Base-by-base conservation (phyloP, 2,113 vertebrate genomes). In the Coreoperca whiteheadi region DNA sequence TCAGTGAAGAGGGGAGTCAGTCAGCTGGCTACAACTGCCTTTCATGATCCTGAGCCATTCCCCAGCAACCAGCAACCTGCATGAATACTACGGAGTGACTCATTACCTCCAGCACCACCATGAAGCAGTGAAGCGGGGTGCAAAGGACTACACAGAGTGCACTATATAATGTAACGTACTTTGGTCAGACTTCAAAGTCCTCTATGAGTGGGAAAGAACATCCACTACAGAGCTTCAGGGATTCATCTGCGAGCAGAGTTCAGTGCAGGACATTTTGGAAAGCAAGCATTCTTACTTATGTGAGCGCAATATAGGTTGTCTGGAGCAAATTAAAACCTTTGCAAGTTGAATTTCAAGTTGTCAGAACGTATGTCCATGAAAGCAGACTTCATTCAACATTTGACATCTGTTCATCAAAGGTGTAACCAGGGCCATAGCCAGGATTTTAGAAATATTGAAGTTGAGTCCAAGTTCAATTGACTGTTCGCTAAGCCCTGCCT, bases 21-120 rank as follows among this genome's bases (percentile, higher is more conserved):
- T 93, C 83, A 92, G 84, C 83, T 85, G 77, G 89, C 79, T 88
- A 77, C 82, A 79, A 83, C 86, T 86, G 81, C 85, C 88, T 83
- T 93, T 93, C 81, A 74, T 79, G 74, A 80, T 57, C 70, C 63
- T 61, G 54, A 84, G 61, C 70, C 63, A 87, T 92, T 83, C 66
- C 86, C 84, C 81, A 79, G 90, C 88, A 88, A 88, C 83, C 53
- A 73, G 60, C 66, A 83, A 75, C 65, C 74, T 86, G 71, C 25
- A 32, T 87, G 82, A 91, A 90, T 63, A 64, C 83, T 59, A n/a
- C 61, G 23, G 60, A 84, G 68, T 83, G 63, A 77, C 74, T 89
- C 76, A 86, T 88, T 87, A 79, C 77, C 68, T 77, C 77, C 61
- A 65, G 10, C 20, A 53, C 34, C 74, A 53, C 50, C 56, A 30